phyloP scores from a whole-genome alignment of 2,888 invertebrate species.

The Petrolisthes manimaculis region DNA sequence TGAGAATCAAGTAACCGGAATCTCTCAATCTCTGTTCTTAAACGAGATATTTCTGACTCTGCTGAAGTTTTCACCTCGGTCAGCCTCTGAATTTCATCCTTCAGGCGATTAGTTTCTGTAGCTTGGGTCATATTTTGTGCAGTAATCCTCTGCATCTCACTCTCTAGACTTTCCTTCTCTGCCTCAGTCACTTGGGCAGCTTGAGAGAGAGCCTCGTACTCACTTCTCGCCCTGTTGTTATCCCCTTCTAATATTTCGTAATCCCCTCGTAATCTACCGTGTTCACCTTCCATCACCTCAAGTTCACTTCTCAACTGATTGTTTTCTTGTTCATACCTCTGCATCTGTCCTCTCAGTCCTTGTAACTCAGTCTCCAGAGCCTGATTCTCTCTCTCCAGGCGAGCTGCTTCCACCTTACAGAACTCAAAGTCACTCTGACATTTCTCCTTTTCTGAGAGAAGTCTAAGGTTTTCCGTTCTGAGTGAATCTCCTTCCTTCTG shows the following conservation, averaged over 20 bases:
- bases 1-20: constrained; percentile 46
- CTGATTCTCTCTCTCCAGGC: constrained; percentile 44
- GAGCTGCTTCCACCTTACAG: constrained; percentile 27
- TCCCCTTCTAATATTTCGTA: constrained; percentile 62
- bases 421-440: constrained; percentile 7
- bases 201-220: constrained; percentile 57
- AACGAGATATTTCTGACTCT: constrained; percentile 57
- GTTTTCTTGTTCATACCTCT: constrained; percentile 54
- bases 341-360: constrained; percentile 28
- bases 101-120: constrained; percentile 43
- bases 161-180: constrained; percentile 64
- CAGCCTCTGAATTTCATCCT: constrained; percentile 58
- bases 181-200: constrained; percentile 60
- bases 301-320: constrained; percentile 61
- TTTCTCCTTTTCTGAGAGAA: constrained; percentile 27
- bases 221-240: constrained; percentile 49
- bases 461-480: constrained; percentile 1
- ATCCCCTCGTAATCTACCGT: constrained; percentile 46
- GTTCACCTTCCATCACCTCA: constrained; percentile 65
- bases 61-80: constrained; percentile 57
- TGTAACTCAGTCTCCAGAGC: constrained; percentile 25
- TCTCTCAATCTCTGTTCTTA: constrained; percentile 53
- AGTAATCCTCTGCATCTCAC: constrained; percentile 55
- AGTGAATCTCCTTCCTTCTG: constrained; percentile 29
- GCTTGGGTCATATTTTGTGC: constrained; percentile 35